phyloP scores from a whole-genome alignment of 2,888 invertebrate genomes.

The Thecophora atra region DNA sequence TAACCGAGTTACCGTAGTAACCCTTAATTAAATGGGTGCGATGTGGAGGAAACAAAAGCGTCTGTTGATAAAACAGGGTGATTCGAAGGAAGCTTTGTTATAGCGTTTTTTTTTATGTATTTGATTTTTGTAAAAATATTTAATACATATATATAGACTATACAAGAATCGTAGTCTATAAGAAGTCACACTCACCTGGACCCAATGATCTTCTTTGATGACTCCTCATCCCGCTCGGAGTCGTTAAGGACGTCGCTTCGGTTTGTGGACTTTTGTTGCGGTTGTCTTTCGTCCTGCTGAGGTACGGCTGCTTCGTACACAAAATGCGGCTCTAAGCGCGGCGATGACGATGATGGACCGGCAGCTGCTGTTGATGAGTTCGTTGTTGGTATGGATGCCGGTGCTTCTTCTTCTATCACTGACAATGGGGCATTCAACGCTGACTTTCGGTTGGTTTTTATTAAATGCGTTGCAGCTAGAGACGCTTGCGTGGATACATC shows the following conservation, averaged over 20 bases:
- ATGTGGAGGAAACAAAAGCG: too few species aligned
- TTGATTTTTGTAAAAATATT: too few species aligned
- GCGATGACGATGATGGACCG: conserved; percentile 19
- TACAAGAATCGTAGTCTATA: background rate
- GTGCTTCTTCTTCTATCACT: background rate
- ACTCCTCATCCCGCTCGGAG: conserved; percentile 63
- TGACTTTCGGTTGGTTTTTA: background rate
- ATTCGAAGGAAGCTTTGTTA: too few species aligned
- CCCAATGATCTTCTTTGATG: conserved; percentile 71
- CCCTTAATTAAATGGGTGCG: too few species aligned
- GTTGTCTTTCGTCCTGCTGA: conserved; percentile 44
- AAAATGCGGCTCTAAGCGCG: conserved; percentile 52
- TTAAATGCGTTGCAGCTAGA: conserved; percentile 26
- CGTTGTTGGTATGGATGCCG: conserved; percentile 6
- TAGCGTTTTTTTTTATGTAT: too few species aligned
- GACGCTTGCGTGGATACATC: conserved; percentile 31
- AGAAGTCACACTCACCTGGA: conserved; percentile 68
- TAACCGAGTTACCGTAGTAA: too few species aligned
- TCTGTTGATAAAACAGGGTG: too few species aligned
- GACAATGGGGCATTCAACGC: conserved; percentile 27
- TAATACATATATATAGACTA: background rate
- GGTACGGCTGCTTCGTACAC: conserved; percentile 54
- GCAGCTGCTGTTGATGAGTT: conserved; percentile 32
- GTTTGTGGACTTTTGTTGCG: background rate
- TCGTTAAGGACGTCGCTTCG: conserved; percentile 34